Evolutionary conservation across 2,113 vertebrate genomes (phyloP).

Genomic region (Sitta europaea): DNA sequence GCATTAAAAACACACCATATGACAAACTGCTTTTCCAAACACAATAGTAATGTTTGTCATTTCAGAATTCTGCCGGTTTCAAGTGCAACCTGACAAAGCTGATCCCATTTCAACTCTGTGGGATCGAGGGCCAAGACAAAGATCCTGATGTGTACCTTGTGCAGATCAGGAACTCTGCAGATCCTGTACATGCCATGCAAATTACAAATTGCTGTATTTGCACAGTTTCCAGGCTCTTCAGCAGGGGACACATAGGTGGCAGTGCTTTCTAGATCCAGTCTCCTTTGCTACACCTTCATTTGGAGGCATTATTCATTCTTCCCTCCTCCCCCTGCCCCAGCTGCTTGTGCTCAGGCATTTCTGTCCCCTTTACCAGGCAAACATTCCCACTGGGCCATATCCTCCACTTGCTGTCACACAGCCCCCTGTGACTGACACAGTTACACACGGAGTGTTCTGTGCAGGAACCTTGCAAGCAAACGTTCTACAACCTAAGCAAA

Average conservation of each 20-base stretch:
- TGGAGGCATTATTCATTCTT: neutral
- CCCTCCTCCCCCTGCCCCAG: neutral
- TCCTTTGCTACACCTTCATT: neutral
- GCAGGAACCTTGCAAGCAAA: neutral
- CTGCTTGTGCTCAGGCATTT: neutral
- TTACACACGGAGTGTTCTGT: neutral
- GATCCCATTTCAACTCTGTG: neutral
- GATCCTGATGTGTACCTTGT: neutral
- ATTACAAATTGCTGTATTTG: neutral
- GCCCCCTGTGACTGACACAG: neutral
- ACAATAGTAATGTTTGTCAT: neutral
- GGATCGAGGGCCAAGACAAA: neutral
- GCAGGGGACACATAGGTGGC: neutral
- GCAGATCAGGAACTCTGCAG: neutral
- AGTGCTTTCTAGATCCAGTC: neutral
- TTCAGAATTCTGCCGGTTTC: neutral
- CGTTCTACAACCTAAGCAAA: neutral
- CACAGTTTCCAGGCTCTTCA: neutral
- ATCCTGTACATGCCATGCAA: neutral
- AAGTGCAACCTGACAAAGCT: neutral
- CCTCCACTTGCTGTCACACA: neutral
- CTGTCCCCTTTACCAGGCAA: neutral
- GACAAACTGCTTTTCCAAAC: neutral
- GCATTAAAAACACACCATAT: neutral
- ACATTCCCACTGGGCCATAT: neutral